phyloP scores from a whole-genome alignment of 2,797 vertebrate genomes.

The Ctenosaura bakeri region DNA sequence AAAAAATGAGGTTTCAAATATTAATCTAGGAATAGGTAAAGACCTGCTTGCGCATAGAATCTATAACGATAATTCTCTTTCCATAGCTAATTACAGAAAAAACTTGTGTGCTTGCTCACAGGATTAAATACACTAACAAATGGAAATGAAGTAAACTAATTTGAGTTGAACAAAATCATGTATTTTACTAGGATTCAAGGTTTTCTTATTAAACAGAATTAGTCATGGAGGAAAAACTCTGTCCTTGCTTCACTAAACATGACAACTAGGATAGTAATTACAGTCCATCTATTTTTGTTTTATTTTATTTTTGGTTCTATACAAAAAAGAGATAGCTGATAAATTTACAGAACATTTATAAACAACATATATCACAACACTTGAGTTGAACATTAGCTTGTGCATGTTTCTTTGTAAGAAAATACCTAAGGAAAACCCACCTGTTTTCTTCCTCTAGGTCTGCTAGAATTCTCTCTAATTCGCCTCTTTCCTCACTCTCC shows the following conservation, averaged over 20 bases:
- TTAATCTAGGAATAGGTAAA: background rate
- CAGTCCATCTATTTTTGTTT: slow-evolving; percentile 34
- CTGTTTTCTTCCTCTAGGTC: slow-evolving; percentile 99
- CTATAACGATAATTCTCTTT: background rate
- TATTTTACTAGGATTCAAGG: no score
- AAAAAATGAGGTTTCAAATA: background rate
- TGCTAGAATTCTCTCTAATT: slow-evolving; percentile 95
- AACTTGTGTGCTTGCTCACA: background rate
- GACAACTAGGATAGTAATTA: slow-evolving; percentile 12
- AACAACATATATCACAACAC: slow-evolving; percentile 42
- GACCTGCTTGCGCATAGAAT: background rate
- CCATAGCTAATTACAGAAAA: background rate
- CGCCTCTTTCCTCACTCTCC: slow-evolving; percentile 98
- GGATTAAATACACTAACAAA: background rate
- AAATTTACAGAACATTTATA: slow-evolving; percentile 61
- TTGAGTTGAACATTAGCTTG: background rate
- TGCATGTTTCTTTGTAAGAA: background rate
- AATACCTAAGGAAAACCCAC: slow-evolving; percentile 77
- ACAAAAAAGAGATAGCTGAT: slow-evolving; percentile 35
- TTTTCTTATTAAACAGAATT: no score
- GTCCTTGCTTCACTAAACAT: slow-evolving; percentile 23
- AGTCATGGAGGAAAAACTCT: no score
- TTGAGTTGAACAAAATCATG: no score
- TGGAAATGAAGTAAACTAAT: no score
- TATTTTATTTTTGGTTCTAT: background rate